Evolutionary conservation across 2,797 vertebrate genomes (phyloP).

Genomic region (Onychomys leucogaster): DNA sequence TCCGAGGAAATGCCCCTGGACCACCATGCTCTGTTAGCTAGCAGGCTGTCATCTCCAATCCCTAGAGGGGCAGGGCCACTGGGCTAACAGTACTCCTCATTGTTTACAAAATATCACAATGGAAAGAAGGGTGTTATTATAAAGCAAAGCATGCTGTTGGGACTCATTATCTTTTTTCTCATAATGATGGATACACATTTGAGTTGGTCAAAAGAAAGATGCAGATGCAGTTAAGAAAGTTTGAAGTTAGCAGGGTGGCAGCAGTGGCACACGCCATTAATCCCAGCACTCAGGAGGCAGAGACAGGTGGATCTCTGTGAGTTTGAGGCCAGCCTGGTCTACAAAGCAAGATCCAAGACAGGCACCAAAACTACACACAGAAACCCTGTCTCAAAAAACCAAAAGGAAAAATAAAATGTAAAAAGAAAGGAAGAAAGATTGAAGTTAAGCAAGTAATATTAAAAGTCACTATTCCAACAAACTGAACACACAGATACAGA

Average conservation of each 20-base stretch:
- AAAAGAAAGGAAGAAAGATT: background rate
- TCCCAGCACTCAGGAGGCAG: too few species aligned
- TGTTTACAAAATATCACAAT: constrained; percentile 89
- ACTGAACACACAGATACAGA: background rate
- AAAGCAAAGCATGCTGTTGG: background rate
- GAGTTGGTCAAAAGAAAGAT: background rate
- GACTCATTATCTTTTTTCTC: background rate
- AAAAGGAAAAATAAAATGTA: too few species aligned
- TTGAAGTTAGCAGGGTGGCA: background rate
- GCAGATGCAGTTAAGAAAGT: background rate
- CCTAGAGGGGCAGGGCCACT: constrained; percentile 89
- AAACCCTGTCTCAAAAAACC: too few species aligned
- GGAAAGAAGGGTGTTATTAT: background rate
- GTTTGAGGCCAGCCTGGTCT: too few species aligned
- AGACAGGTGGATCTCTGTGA: too few species aligned
- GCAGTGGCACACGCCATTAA: too few species aligned
- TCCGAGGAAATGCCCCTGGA: constrained; percentile 74
- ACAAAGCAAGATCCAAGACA: too few species aligned
- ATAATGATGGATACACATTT: background rate
- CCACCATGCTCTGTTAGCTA: constrained; percentile 87
- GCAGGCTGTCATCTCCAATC: constrained; percentile 88
- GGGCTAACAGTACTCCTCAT: constrained; percentile 77
- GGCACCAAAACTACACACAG: too few species aligned
- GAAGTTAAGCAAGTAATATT: background rate
- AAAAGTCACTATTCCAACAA: background rate